Evolutionary conservation across 2,888 invertebrate species (phyloP).

Genomic region (Tetragnatha montana): DNA sequence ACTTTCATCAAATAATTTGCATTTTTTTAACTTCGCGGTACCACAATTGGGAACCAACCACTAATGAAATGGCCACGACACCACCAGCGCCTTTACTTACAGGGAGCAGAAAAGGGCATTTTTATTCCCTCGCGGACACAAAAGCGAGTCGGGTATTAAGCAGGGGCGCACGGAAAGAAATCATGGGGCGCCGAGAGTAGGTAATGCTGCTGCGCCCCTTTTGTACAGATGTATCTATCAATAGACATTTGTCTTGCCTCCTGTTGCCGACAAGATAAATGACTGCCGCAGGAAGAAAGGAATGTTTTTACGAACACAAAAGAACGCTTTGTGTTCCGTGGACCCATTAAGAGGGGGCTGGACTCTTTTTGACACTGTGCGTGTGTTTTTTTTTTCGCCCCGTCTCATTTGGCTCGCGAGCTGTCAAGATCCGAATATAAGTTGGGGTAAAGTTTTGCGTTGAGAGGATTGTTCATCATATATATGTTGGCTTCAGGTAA

Average conservation of each 20-base stretch:
- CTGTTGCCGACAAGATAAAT: slow-evolving; percentile 54
- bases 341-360: background rate
- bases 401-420: background rate
- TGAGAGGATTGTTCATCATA: too few species aligned
- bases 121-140: background rate
- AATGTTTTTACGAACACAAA: slow-evolving; percentile 54
- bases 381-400: background rate
- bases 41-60: too few species aligned
- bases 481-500: too few species aligned
- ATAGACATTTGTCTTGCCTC: slow-evolving; percentile 61
- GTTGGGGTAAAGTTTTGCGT: too few species aligned
- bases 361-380: background rate
- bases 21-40: too few species aligned
- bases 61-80: too few species aligned
- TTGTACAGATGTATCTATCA: slow-evolving; percentile 57
- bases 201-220: slow-evolving; percentile 39
- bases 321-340: slow-evolving; percentile 53
- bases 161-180: background rate
- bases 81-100: too few species aligned
- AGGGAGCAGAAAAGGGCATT: too few species aligned
- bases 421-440: background rate
- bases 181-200: slow-evolving; percentile 8
- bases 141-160: background rate
- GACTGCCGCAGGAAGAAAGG: slow-evolving; percentile 52
- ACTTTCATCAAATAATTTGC: too few species aligned